Conservation (phyloP, 30 jellyfish, hydroid and myxozoan species). For the Sanderia malayensis region DNA sequence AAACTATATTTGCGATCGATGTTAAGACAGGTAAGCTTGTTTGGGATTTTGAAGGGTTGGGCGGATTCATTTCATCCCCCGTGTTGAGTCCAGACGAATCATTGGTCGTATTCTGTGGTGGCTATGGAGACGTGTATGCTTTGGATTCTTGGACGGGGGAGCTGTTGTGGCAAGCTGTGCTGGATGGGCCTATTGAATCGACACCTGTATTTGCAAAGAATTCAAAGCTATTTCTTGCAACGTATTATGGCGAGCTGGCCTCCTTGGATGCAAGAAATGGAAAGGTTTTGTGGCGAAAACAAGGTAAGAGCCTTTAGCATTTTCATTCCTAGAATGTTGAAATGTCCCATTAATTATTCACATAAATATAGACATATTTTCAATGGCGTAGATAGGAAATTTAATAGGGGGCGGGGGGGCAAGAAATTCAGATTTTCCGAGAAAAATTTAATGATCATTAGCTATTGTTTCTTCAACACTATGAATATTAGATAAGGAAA, state of each 20-base stretch:
- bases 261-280: slow-evolving; percentile 50
- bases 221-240: slow-evolving; percentile 35
- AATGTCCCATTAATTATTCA: no score
- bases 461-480: no score
- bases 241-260: slow-evolving; percentile 62
- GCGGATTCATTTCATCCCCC: slow-evolving; percentile 77
- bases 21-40: slow-evolving; percentile 49
- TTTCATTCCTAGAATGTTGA: no score
- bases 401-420: no score
- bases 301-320: slow-evolving; percentile 30
- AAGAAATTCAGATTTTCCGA: no score
- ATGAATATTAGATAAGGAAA: no score
- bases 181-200: slow-evolving; percentile 51
- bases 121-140: slow-evolving; percentile 50
- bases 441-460: no score
- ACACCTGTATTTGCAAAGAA: slow-evolving; percentile 58
- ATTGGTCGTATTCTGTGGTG: slow-evolving; percentile 54
- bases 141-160: slow-evolving; percentile 72
- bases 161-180: slow-evolving; percentile 32
- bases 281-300: slow-evolving; percentile 49
- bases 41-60: slow-evolving; percentile 61
- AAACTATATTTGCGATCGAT: slow-evolving; percentile 54
- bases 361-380: no score
- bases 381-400: no score
- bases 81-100: slow-evolving; percentile 60